Conservation (phyloP, 2,797 vertebrate genomes). For the Chaetodon trifasciatus region DNA sequence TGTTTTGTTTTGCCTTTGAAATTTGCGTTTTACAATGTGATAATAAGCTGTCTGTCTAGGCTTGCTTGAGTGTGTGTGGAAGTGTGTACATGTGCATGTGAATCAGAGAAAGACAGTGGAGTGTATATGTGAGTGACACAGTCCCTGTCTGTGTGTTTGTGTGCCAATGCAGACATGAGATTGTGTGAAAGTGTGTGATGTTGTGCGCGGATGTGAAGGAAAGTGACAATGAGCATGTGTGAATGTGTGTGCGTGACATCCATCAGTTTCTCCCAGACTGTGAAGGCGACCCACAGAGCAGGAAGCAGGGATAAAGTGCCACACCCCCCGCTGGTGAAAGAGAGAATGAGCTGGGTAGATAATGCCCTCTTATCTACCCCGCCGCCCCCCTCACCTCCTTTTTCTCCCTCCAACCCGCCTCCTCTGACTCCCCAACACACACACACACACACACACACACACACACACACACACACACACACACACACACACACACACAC, state of each 20-base stretch:
- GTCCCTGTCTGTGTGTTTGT: conserved; percentile 8
- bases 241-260: conserved; percentile 43
- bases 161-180: conserved; percentile 24
- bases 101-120: conserved; percentile 30
- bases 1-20: conserved; percentile 65
- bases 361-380: conserved; percentile 75
- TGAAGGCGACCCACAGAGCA: conserved; percentile 72
- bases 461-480: conserved; percentile 13
- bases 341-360: conserved; percentile 78
- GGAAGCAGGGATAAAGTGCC: conserved; percentile 68
- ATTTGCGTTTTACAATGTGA: conserved; percentile 56
- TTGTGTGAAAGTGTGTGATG: conserved; percentile 38
- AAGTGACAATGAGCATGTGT: conserved; percentile 26
- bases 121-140: conserved; percentile 24
- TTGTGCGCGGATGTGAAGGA: conserved; percentile 39
- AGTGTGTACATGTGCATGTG: not conserved
- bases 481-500: conserved; percentile 5
- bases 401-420: conserved; percentile 44
- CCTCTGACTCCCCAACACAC: conserved; percentile 17
- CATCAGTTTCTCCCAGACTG: conserved; percentile 69
- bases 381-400: conserved; percentile 34
- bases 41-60: conserved; percentile 64
- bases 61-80: conserved; percentile 12
- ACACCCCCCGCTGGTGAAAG: conserved; percentile 75
- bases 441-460: conserved; percentile 16